phyloP scores from a whole-genome alignment of 2,888 invertebrate species.

The Hypomecis punctinalis region DNA sequence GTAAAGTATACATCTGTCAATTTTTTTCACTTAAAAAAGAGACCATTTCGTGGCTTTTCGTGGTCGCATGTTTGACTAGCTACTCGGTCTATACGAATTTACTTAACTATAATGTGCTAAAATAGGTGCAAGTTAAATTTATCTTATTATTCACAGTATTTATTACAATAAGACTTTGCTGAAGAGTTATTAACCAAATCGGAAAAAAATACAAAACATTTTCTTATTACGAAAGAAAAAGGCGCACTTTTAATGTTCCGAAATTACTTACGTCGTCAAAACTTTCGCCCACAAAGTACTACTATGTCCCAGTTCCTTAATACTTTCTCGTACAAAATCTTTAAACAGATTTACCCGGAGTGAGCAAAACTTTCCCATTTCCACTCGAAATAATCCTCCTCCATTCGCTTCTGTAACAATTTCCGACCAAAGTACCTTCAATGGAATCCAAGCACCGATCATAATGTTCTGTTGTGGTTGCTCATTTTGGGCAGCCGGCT shows the following conservation, averaged over 20 bases:
- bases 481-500: conserved; percentile 5
- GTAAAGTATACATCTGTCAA: too few species aligned
- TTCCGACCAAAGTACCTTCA: conserved; percentile 18
- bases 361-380: conserved; percentile 28
- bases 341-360: conserved; percentile 24
- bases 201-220: neutral
- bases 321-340: conserved; percentile 21
- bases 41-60: too few species aligned
- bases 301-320: conserved; percentile 4
- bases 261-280: conserved; percentile 17
- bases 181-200: neutral
- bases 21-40: too few species aligned
- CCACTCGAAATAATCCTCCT: conserved; percentile 26
- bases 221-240: neutral
- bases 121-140: too few species aligned
- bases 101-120: too few species aligned
- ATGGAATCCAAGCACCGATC: conserved; percentile 16
- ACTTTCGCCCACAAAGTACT: conserved; percentile 14
- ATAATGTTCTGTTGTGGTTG: conserved; percentile 17
- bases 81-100: too few species aligned
- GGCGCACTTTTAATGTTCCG: neutral
- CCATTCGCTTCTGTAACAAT: conserved; percentile 21
- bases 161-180: neutral
- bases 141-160: too few species aligned
- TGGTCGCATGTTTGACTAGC: too few species aligned